phyloP scores from a whole-genome alignment of 1,140 invertebrate species.

The Oedothorax gibbosus region DNA sequence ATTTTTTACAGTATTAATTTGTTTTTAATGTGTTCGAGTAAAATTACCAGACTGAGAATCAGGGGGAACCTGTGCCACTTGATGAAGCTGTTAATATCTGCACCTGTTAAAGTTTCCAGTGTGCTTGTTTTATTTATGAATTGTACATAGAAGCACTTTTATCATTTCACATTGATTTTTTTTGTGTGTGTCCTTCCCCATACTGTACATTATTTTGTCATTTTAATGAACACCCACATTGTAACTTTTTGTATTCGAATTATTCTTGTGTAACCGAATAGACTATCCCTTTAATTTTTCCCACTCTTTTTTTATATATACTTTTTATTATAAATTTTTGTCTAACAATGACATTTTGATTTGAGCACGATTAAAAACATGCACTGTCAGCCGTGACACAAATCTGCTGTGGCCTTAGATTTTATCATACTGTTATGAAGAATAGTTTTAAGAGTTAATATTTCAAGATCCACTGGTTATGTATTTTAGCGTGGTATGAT shows the following conservation, averaged over 20 bases:
- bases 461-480: constrained; percentile 58
- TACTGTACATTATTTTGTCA: constrained; percentile 35
- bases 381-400: constrained; percentile 48
- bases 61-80: constrained; percentile 21
- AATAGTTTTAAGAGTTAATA: constrained; percentile 60
- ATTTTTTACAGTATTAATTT: constrained; percentile 55
- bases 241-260: constrained; percentile 24
- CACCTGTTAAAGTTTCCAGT: constrained; percentile 59
- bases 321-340: constrained; percentile 10
- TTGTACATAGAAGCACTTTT: constrained; percentile 53
- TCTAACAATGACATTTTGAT: constrained; percentile 3
- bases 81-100: constrained; percentile 44
- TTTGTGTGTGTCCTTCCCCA: constrained; percentile 17
- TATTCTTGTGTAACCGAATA: constrained; percentile 37
- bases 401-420: constrained; percentile 60
- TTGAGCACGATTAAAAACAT: constrained; percentile 54
- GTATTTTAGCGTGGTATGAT: constrained; percentile 58
- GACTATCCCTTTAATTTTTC: constrained; percentile 11
- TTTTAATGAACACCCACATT: neutral
- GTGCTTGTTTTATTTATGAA: constrained; percentile 59
- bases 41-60: constrained; percentile 1
- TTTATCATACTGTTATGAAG: constrained; percentile 60
- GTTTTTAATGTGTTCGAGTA: constrained; percentile 21
- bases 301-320: neutral
- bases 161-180: neutral